Base-by-base conservation (phyloP, 2,888 invertebrate genomes). In the Eilema griseolum region DNA sequence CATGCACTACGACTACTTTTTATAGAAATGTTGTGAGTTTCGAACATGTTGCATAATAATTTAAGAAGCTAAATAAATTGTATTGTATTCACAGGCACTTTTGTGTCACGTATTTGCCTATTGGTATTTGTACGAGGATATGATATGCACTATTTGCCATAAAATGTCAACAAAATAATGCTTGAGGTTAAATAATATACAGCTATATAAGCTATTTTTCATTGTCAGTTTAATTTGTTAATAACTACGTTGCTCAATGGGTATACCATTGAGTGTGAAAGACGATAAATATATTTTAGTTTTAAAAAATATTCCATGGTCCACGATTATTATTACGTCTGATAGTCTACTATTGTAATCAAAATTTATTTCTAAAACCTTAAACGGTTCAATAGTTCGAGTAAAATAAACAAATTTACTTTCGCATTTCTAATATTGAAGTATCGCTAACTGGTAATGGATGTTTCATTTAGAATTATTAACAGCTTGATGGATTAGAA, bases 381-480 rank as follows among this genome's bases (percentile, higher is more conserved):
- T n/a, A 52, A 52, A 52, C 52, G 52, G 52, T 52, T 52, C 52
- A 52, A 46, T 20, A 46, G 46, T 7, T 46, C 20, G 20, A 46
- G 46, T 3, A 46, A 46, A 46, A 52, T 52, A 52, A n/a, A 52
- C 8, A 52, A 26, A 59, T 59, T 28, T 28, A 59, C 26, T 26
- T 59, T 16, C 59, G 26, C 59, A 52, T 52, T 52, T 52, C 52
- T n/a, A 52, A 52, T 52, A 52, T 52, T 52, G 52, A n/a, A 52
- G 52, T 52, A 52, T 52, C 52, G n/a, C 52, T 52, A 52, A 52
- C 52, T n/a, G 52, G 52, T 52, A 52, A 52, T 52, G 52, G 52
- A 52, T 52, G 61, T 46, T 52, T 61, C 61, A 61, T 67, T 67
- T 24, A 66, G 33, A 61, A 65, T 59, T 24, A 26, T 66, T 33